Percentiles rank a stretch among this genome's conserved stretches.
Evolutionary conservation across 2,113 vertebrate species (phyloP).

Genomic region (Cephalopterus ornatus): DNA sequence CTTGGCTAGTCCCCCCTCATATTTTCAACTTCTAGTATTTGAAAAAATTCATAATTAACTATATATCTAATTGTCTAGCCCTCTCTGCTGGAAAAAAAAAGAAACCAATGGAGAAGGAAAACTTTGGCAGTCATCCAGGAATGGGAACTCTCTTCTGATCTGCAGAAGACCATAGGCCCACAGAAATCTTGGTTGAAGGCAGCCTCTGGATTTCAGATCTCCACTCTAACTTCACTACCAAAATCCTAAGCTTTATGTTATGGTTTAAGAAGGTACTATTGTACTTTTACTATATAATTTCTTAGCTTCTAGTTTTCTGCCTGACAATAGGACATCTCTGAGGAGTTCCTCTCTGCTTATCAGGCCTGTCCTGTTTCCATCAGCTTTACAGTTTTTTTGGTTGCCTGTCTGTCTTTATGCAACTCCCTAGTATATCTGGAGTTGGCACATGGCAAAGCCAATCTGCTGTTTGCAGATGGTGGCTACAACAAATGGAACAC

Average conservation of each 20-base stretch:
- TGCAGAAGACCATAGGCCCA: background rate
- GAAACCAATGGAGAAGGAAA: background rate
- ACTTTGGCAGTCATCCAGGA: background rate
- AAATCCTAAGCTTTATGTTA: background rate
- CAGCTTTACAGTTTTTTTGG: background rate
- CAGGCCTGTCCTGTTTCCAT: background rate
- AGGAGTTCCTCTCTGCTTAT: background rate
- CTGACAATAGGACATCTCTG: background rate
- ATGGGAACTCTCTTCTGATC: background rate
- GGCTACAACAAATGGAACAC: background rate
- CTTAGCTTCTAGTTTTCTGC: background rate
- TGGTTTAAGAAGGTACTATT: background rate
- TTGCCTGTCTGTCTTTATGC: background rate
- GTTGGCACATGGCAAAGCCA: background rate
- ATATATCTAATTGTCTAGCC: background rate
- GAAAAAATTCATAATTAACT: background rate
- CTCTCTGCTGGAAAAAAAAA: background rate
- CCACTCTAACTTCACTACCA: background rate
- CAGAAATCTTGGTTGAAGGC: background rate
- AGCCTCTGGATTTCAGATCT: background rate
- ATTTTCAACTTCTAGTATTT: background rate
- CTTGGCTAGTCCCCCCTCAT: background rate
- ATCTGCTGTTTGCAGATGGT: background rate
- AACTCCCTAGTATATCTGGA: background rate
- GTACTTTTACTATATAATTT: background rate